These are phyloP conservation scores for Gymnoscelis rufifasciata DNA, from an alignment of 2,888 invertebrate genomes.

Conservation along the genomic window DNA sequence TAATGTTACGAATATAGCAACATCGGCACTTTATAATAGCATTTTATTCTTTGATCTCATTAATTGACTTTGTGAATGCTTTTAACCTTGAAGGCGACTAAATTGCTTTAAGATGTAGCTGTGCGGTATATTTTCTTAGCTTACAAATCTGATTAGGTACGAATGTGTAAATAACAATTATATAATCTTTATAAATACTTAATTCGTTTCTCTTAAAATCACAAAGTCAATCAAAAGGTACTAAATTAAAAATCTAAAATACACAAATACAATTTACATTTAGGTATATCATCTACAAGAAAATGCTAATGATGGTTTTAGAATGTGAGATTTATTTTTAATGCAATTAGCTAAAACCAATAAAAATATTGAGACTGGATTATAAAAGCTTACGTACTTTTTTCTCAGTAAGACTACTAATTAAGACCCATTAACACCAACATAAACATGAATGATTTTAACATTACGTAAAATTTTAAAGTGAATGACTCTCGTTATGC, in stretches of 20 bases:
- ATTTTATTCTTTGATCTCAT: background rate
- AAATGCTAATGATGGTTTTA: background rate
- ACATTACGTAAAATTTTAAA: background rate
- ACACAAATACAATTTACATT: background rate
- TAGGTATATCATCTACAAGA: background rate
- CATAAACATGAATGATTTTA: too few species aligned
- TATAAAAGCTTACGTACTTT: background rate
- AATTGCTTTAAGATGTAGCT: constrained; percentile 9
- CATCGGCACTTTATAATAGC: too few species aligned
- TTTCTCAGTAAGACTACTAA: too few species aligned
- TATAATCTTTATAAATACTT: constrained; percentile 18
- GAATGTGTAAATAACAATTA: constrained; percentile 19
- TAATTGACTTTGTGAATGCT: constrained; percentile 1
- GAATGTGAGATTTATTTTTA: background rate
- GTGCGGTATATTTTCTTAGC: constrained; percentile 11
- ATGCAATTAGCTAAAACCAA: background rate
- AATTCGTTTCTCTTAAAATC: constrained; percentile 19
- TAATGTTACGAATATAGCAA: too few species aligned
- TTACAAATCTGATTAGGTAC: constrained; percentile 10
- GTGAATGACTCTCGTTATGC: background rate
- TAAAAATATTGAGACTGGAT: too few species aligned
- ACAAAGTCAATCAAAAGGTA: constrained; percentile 10
- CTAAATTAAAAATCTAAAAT: constrained; percentile 1
- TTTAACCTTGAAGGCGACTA: background rate
- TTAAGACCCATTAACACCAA: too few species aligned